Evolutionary conservation across 2,797 vertebrate genomes (phyloP).

Genomic region (Toxotes lorentzi): DNA sequence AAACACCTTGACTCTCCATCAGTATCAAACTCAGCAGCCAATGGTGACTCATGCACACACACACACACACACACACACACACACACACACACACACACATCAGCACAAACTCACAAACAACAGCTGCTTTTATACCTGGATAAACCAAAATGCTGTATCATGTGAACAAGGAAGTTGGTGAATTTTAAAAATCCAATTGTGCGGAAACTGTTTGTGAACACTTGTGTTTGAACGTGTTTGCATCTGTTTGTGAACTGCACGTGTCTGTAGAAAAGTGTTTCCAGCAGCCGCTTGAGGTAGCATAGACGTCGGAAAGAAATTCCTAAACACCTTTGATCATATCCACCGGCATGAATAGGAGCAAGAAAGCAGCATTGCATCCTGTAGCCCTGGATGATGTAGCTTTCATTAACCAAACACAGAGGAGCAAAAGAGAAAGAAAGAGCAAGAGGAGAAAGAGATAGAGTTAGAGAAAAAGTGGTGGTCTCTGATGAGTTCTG

Average conservation of each 20-base stretch:
- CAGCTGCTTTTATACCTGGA: conserved; percentile 1
- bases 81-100: conserved; percentile 12
- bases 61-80: conserved; percentile 6
- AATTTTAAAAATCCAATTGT: neutral
- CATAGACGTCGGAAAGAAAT: conserved; percentile 3
- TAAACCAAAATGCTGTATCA: conserved; percentile 17
- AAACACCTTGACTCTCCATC: conserved; percentile 69
- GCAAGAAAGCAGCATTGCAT: conserved; percentile 38
- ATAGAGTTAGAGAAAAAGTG: conserved; percentile 61
- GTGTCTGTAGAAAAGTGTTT: neutral
- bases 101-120: conserved; percentile 10
- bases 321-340: conserved; percentile 41
- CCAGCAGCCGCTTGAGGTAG: neutral
- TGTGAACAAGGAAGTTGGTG: neutral
- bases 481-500: conserved; percentile 73
- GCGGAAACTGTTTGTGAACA: conserved; percentile 13
- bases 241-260: conserved; percentile 3
- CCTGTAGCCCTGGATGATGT: conserved; percentile 63
- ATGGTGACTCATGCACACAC: conserved; percentile 31
- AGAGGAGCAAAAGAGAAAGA: conserved; percentile 56
- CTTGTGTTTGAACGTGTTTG: neutral
- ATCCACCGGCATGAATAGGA: conserved; percentile 8
- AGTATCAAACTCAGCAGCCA: conserved; percentile 55
- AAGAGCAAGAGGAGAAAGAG: conserved; percentile 54
- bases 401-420: conserved; percentile 69